Percentiles rank a stretch among this genome's conserved stretches.
Conservation (phyloP, 2,797 vertebrate species). For the Hoplostethus mediterraneus region DNA sequence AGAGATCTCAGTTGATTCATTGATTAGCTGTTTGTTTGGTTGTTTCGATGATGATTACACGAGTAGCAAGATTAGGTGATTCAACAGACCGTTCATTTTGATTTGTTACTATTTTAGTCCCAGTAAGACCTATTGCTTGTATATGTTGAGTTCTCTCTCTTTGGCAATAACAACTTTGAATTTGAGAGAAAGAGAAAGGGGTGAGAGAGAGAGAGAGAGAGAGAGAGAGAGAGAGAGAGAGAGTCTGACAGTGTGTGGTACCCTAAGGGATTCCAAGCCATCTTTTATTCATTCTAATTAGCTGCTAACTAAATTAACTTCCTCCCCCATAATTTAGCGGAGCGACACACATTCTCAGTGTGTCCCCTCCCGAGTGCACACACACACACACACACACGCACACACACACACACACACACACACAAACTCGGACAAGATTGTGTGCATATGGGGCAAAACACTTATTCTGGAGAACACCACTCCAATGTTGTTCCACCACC, state of each 20-base stretch:
- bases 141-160: slow-evolving; percentile 1
- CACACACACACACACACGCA: not conserved
- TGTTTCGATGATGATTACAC: not conserved
- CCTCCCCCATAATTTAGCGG: slow-evolving; percentile 71
- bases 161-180: slow-evolving; percentile 25
- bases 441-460: slow-evolving; percentile 28
- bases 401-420: not conserved
- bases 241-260: slow-evolving; percentile 69
- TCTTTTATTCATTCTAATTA: slow-evolving; percentile 84
- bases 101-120: slow-evolving; percentile 2
- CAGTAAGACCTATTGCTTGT: not conserved
- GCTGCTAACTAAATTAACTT: slow-evolving; percentile 79
- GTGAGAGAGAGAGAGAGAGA: slow-evolving; percentile 16
- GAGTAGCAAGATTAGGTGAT: not conserved
- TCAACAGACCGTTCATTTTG: slow-evolving; percentile 1
- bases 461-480: slow-evolving; percentile 37
- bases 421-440: slow-evolving; percentile 13
- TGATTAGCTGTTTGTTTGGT: no score
- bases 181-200: slow-evolving; percentile 27
- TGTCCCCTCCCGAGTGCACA: slow-evolving; percentile 38
- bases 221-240: slow-evolving; percentile 7
- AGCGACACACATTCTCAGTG: slow-evolving; percentile 71
- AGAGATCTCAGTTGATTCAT: not conserved
- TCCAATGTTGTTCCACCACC: slow-evolving; percentile 40
- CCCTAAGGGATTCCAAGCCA: slow-evolving; percentile 69